phyloP scores from a whole-genome alignment of 2,797 vertebrate genomes.

The Sebastiscus tertius region DNA sequence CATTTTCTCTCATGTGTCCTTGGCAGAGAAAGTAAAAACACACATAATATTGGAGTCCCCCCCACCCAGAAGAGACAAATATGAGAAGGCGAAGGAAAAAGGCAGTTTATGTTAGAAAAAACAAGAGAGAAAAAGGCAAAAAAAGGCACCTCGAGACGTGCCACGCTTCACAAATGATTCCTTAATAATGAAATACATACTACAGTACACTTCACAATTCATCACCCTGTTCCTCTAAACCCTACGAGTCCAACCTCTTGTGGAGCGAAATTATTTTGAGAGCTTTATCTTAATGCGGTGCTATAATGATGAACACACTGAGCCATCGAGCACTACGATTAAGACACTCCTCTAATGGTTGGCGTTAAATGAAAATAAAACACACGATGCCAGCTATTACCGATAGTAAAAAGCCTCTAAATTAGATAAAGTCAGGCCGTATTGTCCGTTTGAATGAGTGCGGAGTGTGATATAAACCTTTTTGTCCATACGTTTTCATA shows the following conservation, averaged over 20 bases:
- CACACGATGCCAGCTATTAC: conserved; percentile 55
- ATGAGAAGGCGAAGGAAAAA: conserved; percentile 80
- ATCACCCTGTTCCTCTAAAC: conserved; percentile 68
- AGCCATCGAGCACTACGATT: conserved; percentile 51
- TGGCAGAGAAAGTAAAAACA: conserved; percentile 77
- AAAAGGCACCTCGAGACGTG: conserved; percentile 76
- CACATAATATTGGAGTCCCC: conserved; percentile 33
- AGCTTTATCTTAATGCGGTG: conserved; percentile 43
- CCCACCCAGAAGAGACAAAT: conserved; percentile 49
- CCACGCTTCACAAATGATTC: conserved; percentile 75
- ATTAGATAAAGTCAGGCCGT: conserved; percentile 69
- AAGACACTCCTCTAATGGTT: conserved; percentile 68
- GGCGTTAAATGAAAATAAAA: conserved; percentile 69
- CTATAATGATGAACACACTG: conserved; percentile 42
- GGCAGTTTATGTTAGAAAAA: conserved; percentile 77
- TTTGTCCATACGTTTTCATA: conserved; percentile 64
- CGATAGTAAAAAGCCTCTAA: conserved; percentile 66
- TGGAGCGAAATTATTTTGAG: conserved; percentile 46
- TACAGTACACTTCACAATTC: conserved; percentile 69
- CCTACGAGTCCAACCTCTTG: conserved; percentile 58
- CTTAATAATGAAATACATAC: conserved; percentile 71
- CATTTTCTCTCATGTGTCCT: conserved; percentile 69
- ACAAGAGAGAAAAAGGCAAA: conserved; percentile 74
- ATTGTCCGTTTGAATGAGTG: conserved; percentile 66
- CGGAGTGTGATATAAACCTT: conserved; percentile 70